Percentiles rank a stretch among this genome's conserved stretches.
phyloP scores from a whole-genome alignment of 2,888 invertebrate genomes.

The Drosophila aldrichi region DNA sequence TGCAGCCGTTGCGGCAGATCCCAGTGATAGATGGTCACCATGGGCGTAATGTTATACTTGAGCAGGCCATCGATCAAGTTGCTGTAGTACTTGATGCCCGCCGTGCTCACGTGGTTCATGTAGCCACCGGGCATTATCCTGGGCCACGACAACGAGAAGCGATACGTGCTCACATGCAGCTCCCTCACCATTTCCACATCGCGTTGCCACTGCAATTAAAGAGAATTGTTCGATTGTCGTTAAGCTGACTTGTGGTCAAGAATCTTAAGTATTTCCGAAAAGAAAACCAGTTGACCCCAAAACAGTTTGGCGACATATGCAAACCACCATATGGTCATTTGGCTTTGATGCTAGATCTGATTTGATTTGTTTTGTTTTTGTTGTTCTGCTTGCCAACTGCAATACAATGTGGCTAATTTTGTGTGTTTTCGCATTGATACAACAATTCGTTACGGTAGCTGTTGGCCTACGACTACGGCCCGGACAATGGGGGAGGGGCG shows the following conservation, averaged over 20 bases:
- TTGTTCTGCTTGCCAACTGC: neutral
- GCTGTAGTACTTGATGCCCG: conserved; percentile 91
- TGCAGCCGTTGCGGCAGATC: conserved; percentile 89
- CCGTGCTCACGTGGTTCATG: conserved; percentile 88
- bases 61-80: conserved; percentile 90
- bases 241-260: conserved; percentile 10
- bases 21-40: conserved; percentile 91
- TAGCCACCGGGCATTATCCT: conserved; percentile 90
- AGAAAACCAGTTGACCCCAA: conserved; percentile 51
- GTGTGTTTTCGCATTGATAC: conserved; percentile 44
- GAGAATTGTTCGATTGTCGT: neutral
- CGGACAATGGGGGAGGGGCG: conserved; percentile 53
- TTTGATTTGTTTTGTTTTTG: neutral
- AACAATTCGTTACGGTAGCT: conserved; percentile 44
- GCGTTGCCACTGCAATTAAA: conserved; percentile 85
- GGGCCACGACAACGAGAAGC: conserved; percentile 92
- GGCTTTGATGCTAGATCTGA: neutral
- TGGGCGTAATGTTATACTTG: conserved; percentile 89
- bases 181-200: conserved; percentile 88
- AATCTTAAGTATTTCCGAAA: conserved; percentile 50
- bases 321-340: conserved; percentile 32
- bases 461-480: conserved; percentile 37
- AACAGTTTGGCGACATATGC: conserved; percentile 40
- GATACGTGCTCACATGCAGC: conserved; percentile 88
- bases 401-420: conserved; percentile 47